Conservation (phyloP, 2,797 vertebrate species). For the Microchirus variegatus region DNA sequence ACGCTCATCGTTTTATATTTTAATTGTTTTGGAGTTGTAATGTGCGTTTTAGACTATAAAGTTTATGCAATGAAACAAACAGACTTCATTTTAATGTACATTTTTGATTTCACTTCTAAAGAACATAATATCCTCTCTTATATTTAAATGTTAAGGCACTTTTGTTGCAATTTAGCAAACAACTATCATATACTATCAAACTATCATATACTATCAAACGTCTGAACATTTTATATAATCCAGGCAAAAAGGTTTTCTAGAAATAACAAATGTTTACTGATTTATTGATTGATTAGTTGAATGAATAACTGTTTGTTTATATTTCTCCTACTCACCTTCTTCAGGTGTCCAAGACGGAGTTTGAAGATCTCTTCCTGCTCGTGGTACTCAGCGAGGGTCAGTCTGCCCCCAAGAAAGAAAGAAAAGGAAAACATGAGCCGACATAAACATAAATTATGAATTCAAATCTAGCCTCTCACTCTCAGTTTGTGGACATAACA, state of each 20-base stretch:
- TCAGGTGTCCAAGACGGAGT: slow-evolving; percentile 96
- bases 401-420: slow-evolving; percentile 73
- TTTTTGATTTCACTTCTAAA: no score
- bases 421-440: no score
- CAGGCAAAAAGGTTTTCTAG: background rate
- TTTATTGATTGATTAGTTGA: background rate
- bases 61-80: background rate
- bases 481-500: background rate
- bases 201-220: no score
- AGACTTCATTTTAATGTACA: no score
- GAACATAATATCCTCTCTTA: no score
- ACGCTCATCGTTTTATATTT: background rate
- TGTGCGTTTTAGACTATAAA: background rate
- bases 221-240: background rate
- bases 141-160: no score
- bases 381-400: slow-evolving; percentile 97
- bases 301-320: no score
- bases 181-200: no score
- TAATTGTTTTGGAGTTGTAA: background rate
- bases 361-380: slow-evolving; percentile 99
- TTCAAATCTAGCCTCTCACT: background rate
- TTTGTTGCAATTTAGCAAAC: no score
- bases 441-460: background rate
- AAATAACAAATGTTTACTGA: background rate
- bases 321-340: slow-evolving; percentile 62